These are phyloP conservation scores for Takifugu bimaculatus DNA, from an alignment of 2,113 vertebrate species.

Conservation along the genomic window DNA sequence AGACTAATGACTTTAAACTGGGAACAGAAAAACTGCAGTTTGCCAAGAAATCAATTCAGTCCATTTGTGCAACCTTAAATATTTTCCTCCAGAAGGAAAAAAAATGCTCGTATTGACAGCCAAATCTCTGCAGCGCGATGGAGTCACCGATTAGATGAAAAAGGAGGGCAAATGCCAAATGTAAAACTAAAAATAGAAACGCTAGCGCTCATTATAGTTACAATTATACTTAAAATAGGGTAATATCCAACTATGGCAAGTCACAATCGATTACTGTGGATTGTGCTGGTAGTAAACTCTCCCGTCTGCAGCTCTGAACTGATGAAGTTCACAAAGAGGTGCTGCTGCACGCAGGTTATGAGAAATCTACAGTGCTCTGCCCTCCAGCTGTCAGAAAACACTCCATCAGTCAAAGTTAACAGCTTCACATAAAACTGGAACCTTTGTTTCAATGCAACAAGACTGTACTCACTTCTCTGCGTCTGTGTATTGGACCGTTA, in stretches of 20 bases:
- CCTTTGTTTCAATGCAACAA: neutral
- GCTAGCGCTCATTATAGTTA: conserved; percentile 1
- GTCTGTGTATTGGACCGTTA: conserved; percentile 84
- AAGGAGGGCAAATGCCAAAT: neutral
- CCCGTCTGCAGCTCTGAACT: neutral
- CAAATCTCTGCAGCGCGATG: conserved; percentile 15
- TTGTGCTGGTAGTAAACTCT: conserved; percentile 10
- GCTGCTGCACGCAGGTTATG: conserved; percentile 2
- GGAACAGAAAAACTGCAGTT: conserved; percentile 10
- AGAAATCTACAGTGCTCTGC: neutral
- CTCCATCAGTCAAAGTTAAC: neutral
- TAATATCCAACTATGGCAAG: conserved; percentile 5
- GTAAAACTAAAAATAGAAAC: neutral
- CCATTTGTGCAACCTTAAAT: conserved; percentile 19
- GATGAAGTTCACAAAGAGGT: conserved; percentile 5
- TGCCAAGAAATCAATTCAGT: conserved; percentile 28
- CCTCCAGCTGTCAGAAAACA: neutral
- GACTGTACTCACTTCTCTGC: conserved; percentile 74
- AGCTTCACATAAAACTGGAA: conserved; percentile 6
- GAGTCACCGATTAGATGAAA: conserved; percentile 2
- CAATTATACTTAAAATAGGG: conserved; percentile 9
- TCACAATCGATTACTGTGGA: neutral
- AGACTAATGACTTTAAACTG: neutral
- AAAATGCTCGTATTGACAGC: neutral
- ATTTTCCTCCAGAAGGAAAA: neutral